phyloP scores from a whole-genome alignment of 2,797 vertebrate species.

The Cryptoprocta ferox region DNA sequence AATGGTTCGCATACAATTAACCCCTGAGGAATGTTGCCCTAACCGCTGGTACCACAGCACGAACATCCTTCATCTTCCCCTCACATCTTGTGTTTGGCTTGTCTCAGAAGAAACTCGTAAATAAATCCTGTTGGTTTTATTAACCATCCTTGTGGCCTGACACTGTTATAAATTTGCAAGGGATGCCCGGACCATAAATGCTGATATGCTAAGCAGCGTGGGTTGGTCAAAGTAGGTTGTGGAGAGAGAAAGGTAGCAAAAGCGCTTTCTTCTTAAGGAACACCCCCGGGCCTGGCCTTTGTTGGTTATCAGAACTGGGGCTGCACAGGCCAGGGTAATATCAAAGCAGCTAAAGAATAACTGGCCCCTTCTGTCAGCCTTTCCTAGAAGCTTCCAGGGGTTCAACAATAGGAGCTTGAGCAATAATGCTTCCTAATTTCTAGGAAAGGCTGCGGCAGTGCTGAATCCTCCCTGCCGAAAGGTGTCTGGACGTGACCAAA shows the following conservation, averaged over 20 bases:
- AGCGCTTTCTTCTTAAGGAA: not conserved
- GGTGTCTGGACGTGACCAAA: not conserved
- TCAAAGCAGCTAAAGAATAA: not conserved
- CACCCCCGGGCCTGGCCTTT: not conserved
- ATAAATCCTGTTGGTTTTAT: slow-evolving; percentile 62
- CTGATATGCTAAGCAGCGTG: slow-evolving; percentile 60
- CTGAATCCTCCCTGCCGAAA: not conserved
- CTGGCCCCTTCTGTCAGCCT: not conserved
- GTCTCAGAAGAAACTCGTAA: slow-evolving; percentile 66
- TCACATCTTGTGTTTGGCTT: slow-evolving; percentile 58
- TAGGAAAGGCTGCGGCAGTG: not conserved
- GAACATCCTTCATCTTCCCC: not conserved
- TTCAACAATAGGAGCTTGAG: not conserved
- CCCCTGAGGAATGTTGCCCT: slow-evolving; percentile 12
- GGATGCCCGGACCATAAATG: slow-evolving; percentile 28
- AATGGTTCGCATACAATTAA: not conserved
- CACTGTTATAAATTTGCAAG: slow-evolving; percentile 21
- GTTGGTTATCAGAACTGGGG: not conserved
- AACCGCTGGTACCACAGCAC: not conserved
- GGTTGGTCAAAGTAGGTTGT: not conserved
- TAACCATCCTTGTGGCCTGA: slow-evolving; percentile 48
- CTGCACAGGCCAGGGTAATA: not conserved
- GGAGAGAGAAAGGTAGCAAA: not conserved
- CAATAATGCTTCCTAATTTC: not conserved
- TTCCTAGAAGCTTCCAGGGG: not conserved